Evolutionary conservation across 2,888 invertebrate species (phyloP).

Genomic region (Eristalis arbustorum): DNA sequence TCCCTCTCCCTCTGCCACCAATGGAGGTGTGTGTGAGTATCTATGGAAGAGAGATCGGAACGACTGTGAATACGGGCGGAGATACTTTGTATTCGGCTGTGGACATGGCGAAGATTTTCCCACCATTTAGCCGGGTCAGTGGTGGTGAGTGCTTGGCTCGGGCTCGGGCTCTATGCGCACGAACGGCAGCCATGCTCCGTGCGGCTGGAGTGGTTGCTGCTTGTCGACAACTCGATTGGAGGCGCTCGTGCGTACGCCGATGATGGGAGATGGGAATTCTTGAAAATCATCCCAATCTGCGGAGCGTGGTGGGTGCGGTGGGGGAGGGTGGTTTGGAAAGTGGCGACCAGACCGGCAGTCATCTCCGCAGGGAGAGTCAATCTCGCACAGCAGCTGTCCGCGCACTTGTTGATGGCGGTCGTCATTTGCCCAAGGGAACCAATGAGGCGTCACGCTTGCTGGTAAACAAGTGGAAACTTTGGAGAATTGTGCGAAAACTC

Average conservation of each 20-base stretch:
- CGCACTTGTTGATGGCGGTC: background rate
- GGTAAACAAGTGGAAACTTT: too few species aligned
- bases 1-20: background rate
- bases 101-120: slow-evolving; percentile 44
- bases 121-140: slow-evolving; percentile 39
- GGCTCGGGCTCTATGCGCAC: background rate
- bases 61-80: slow-evolving; percentile 40
- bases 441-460: too few species aligned
- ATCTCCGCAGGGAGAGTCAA: background rate
- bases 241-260: background rate
- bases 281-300: background rate
- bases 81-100: slow-evolving; percentile 30
- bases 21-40: slow-evolving; percentile 31
- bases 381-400: background rate
- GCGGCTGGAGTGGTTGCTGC: background rate
- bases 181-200: slow-evolving; percentile 12
- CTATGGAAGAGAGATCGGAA: background rate
- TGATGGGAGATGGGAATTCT: background rate
- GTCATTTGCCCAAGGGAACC: background rate
- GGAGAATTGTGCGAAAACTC: too few species aligned
- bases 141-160: background rate
- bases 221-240: background rate
- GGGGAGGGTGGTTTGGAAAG: background rate
- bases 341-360: background rate
- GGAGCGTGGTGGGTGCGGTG: background rate